These are phyloP conservation scores for Clostera curtula DNA, from an alignment of 2,888 invertebrate genomes.

Conservation along the genomic window DNA sequence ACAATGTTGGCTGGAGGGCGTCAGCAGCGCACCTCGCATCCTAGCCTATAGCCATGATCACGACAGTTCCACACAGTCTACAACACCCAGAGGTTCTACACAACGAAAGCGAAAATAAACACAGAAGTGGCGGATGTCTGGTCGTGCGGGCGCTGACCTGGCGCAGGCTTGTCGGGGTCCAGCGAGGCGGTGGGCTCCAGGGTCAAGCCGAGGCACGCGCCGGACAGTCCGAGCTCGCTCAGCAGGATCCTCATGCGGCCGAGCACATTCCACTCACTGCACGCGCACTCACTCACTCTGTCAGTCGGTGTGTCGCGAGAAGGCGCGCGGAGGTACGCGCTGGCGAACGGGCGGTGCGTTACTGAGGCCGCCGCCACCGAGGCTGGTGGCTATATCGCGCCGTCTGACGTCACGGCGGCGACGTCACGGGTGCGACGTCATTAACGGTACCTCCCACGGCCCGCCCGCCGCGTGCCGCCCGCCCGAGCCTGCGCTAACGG, in stretches of 20 bases:
- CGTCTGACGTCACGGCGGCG: slow-evolving; percentile 66
- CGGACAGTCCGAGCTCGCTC: slow-evolving; percentile 72
- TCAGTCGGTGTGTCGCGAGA: slow-evolving; percentile 51
- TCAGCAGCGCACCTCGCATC: slow-evolving; percentile 74
- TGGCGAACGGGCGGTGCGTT: slow-evolving; percentile 71
- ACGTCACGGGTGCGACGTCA: slow-evolving; percentile 68
- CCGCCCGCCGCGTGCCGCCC: slow-evolving; percentile 68
- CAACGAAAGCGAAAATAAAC: slow-evolving; percentile 75
- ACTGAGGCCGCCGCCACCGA: slow-evolving; percentile 74
- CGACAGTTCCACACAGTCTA: slow-evolving; percentile 70
- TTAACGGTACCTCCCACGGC: slow-evolving; percentile 74
- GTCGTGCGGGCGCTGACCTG: slow-evolving; percentile 73
- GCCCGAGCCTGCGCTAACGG: slow-evolving; percentile 74
- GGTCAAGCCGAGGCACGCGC: slow-evolving; percentile 72
- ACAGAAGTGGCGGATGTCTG: slow-evolving; percentile 63
- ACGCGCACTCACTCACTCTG: slow-evolving; percentile 70
- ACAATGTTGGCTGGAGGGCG: slow-evolving; percentile 69
- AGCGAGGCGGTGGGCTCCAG: slow-evolving; percentile 69
- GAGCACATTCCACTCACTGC: slow-evolving; percentile 72
- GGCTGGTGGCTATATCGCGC: slow-evolving; percentile 72
- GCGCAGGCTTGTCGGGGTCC: slow-evolving; percentile 68
- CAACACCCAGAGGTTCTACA: slow-evolving; percentile 69
- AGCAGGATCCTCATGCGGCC: slow-evolving; percentile 76
- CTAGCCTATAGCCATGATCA: slow-evolving; percentile 73
- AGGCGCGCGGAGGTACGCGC: slow-evolving; percentile 61